Conservation (phyloP, 2,888 invertebrate species). For the Teleogryllus oceanicus region DNA sequence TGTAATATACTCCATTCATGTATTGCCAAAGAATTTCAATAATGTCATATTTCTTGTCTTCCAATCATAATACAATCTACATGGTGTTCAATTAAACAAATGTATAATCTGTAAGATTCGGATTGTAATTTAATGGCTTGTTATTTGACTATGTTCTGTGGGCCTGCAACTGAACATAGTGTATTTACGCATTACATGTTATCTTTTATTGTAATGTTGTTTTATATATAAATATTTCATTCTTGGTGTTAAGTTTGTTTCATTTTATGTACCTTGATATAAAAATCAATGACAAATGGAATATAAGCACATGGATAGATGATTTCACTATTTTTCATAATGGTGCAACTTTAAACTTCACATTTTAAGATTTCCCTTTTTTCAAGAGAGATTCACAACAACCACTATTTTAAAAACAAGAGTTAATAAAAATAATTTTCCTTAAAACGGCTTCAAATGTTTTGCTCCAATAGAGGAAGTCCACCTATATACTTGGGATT, state of each 20-base stretch:
- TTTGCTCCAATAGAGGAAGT: too few species aligned
- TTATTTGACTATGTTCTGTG: neutral
- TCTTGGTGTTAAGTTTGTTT: neutral
- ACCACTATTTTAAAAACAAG: too few species aligned
- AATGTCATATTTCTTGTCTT: neutral
- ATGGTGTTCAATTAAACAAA: neutral
- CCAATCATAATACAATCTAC: neutral
- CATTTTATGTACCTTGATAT: too few species aligned
- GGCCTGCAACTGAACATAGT: neutral
- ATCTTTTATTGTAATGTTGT: constrained; percentile 2
- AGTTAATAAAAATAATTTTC: too few species aligned
- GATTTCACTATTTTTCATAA: too few species aligned
- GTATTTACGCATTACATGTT: neutral
- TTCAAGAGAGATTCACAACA: too few species aligned
- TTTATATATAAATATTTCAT: constrained; percentile 7
- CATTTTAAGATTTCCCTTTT: too few species aligned
- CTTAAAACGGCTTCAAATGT: too few species aligned
- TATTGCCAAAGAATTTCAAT: neutral
- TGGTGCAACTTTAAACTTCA: too few species aligned
- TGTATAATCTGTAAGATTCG: neutral
- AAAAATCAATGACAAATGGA: too few species aligned
- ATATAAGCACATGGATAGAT: too few species aligned
- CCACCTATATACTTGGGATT: too few species aligned
- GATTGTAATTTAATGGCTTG: neutral
- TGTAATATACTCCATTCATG: neutral